A percentile compares a stretch with the other conserved stretches of the same genome.
Conservation (phyloP, 2,888 invertebrate species). For the Drosophila cognata region DNA sequence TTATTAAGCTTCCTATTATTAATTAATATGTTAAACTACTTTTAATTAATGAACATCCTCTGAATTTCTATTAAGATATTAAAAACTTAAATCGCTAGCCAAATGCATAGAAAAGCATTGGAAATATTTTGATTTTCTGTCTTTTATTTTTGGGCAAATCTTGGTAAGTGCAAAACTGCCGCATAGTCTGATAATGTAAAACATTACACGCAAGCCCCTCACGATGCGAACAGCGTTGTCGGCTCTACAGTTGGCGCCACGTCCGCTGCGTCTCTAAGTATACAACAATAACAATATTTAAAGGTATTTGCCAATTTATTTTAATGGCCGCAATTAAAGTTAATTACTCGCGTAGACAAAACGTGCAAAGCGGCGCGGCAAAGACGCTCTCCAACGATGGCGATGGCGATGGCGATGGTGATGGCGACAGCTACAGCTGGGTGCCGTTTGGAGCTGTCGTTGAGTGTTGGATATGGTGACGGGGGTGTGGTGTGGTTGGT, state of each 20-base stretch:
- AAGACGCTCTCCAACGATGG: conserved; percentile 28
- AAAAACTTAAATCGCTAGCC: background rate
- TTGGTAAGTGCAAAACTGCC: conserved; percentile 16
- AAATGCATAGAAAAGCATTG: background rate
- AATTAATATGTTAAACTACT: background rate
- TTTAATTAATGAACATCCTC: background rate
- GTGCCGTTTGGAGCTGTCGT: conserved; percentile 26
- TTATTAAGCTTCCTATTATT: too few species aligned
- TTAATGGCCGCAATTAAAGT: conserved; percentile 84
- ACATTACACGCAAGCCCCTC: conserved; percentile 20
- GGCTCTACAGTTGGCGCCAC: conserved; percentile 33
- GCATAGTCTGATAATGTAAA: conserved; percentile 25
- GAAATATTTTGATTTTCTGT: background rate
- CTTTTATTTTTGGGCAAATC: conserved; percentile 9
- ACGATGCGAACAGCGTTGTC: conserved; percentile 5
- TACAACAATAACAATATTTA: conserved; percentile 83
- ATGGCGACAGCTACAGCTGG: conserved; percentile 43
- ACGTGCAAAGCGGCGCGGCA: conserved; percentile 70
- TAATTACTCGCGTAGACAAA: conserved; percentile 84
- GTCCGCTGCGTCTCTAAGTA: conserved; percentile 65
- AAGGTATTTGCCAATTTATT: conserved; percentile 84
- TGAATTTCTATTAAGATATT: background rate
- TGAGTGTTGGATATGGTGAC: conserved; percentile 1
- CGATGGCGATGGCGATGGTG: conserved; percentile 28
- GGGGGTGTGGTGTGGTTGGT: conserved; percentile 1